These are phyloP conservation scores for Dromius quadrimaculatus DNA, from an alignment of 2,888 invertebrate genomes.

Conservation along the genomic window DNA sequence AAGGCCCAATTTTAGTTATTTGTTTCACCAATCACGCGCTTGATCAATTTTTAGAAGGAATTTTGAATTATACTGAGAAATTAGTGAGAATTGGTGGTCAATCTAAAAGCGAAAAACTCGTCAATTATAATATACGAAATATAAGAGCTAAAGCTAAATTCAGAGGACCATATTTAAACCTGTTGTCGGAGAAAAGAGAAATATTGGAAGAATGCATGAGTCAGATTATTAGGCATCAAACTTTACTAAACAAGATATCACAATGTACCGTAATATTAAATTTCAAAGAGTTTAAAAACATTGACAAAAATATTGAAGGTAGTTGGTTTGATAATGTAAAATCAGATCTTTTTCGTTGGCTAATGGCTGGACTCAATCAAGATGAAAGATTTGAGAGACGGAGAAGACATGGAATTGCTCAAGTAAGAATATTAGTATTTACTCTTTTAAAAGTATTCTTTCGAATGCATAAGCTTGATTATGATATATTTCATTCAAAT, in stretches of 20 bases:
- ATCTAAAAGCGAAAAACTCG: conserved; percentile 72
- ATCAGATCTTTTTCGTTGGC: conserved; percentile 57
- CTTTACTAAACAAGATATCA: conserved; percentile 58
- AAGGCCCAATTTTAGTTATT: conserved; percentile 79
- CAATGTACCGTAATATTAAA: conserved; percentile 62
- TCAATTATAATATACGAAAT: conserved; percentile 69
- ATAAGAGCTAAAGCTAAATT: too few species aligned
- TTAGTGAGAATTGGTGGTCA: conserved; percentile 80
- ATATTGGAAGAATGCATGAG: conserved; percentile 37
- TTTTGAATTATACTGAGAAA: conserved; percentile 70
- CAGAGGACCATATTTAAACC: not conserved
- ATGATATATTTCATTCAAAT: too few species aligned
- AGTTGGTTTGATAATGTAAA: conserved; percentile 63
- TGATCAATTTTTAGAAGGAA: conserved; percentile 85
- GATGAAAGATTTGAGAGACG: conserved; percentile 36
- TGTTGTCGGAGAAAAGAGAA: conserved; percentile 21
- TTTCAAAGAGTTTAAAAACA: conserved; percentile 56
- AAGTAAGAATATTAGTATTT: conserved; percentile 4
- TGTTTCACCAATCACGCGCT: conserved; percentile 90
- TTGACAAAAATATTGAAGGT: conserved; percentile 58
- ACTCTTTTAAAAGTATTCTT: not conserved
- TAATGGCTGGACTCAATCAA: conserved; percentile 53
- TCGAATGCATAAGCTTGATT: too few species aligned
- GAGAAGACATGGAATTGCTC: conserved; percentile 31
- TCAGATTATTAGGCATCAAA: conserved; percentile 41